Evolutionary conservation across 2,113 vertebrate species (phyloP).

Genomic region (Eulacestoma nigropectus): DNA sequence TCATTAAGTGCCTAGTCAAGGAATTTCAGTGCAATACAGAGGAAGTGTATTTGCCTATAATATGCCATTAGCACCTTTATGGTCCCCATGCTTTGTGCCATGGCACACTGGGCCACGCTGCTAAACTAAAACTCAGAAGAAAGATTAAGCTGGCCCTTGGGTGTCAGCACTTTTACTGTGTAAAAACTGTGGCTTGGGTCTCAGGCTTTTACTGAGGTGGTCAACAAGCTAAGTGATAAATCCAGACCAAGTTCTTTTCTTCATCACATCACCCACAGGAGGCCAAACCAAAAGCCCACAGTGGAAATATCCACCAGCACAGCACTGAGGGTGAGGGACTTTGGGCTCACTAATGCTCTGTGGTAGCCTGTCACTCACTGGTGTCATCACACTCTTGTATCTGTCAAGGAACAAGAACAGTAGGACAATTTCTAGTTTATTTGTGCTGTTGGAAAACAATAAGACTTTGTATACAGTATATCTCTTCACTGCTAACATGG

Average conservation of each 20-base stretch:
- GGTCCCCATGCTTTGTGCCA: background rate
- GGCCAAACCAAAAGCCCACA: fast-evolving
- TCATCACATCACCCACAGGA: background rate
- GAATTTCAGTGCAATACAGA: background rate
- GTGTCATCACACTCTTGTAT: background rate
- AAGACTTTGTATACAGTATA: background rate
- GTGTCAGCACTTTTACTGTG: background rate
- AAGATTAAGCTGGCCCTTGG: background rate
- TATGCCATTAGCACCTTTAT: background rate
- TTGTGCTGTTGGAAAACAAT: background rate
- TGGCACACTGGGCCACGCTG: background rate
- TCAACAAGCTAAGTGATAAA: background rate
- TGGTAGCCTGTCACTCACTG: background rate
- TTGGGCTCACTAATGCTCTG: background rate
- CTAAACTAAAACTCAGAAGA: background rate
- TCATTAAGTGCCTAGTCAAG: background rate
- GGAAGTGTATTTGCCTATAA: background rate
- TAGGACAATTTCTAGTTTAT: background rate
- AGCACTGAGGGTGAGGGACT: background rate
- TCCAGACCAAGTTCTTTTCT: background rate
- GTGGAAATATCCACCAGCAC: background rate
- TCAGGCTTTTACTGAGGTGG: background rate
- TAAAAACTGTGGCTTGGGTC: background rate
- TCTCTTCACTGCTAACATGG: background rate
- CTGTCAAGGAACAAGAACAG: background rate